Percentiles rank a stretch among this genome's conserved stretches.
These are phyloP conservation scores for Caenorhabditis panamensis DNA, from an alignment of 2,888 invertebrate species.

Conservation along the genomic window DNA sequence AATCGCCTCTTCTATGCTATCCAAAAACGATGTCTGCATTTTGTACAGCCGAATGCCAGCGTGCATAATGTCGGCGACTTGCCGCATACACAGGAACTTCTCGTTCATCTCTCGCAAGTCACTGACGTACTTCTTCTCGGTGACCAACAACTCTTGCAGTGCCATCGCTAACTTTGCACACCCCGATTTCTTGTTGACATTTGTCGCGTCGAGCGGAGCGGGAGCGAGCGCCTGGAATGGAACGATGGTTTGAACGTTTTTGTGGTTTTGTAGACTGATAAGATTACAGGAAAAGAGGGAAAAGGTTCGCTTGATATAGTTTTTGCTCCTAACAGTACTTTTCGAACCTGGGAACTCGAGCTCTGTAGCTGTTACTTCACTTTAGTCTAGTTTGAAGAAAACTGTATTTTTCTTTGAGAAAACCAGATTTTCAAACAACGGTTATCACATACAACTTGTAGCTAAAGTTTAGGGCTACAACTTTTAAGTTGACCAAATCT, in stretches of 20 bases:
- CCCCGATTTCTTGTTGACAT: constrained; percentile 42
- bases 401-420: no score
- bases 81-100: constrained; percentile 61
- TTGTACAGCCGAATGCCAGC: constrained; percentile 61
- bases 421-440: no score
- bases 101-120: constrained; percentile 71
- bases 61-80: constrained; percentile 68
- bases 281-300: not conserved
- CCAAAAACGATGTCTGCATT: constrained; percentile 65
- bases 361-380: no score
- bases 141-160: constrained; percentile 68
- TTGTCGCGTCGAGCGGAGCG: constrained; percentile 32
- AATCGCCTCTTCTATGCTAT: constrained; percentile 65
- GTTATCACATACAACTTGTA: no score
- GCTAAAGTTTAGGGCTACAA: no score
- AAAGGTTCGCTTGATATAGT: no score
- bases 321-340: no score
- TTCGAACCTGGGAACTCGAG: no score
- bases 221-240: constrained; percentile 40
- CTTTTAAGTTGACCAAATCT: no score
- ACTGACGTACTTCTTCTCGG: constrained; percentile 71
- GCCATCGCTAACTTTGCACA: constrained; percentile 64
- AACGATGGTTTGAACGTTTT: not conserved
- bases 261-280: not conserved
- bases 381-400: no score